Evolutionary conservation across 2,888 invertebrate genomes (phyloP).

Genomic region (Himalopsyche kuldschensis): DNA sequence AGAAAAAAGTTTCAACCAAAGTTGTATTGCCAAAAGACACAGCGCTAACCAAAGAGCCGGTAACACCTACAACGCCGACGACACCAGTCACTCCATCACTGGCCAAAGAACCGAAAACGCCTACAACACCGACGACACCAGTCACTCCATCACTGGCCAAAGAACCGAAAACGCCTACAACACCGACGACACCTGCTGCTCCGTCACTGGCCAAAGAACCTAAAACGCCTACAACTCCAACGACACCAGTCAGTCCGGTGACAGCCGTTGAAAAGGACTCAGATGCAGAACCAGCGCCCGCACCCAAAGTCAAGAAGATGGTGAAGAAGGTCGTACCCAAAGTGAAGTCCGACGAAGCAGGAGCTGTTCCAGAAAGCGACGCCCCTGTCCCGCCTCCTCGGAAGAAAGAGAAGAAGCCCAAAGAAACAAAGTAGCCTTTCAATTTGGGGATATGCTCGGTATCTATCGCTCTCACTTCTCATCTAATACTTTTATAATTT

Average conservation of each 20-base stretch:
- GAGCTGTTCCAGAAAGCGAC: conserved; percentile 22
- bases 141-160: too few species aligned
- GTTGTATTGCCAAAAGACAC: not conserved
- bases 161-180: not conserved
- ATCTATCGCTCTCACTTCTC: not conserved
- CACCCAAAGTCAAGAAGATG: conserved; percentile 56
- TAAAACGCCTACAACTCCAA: conserved; percentile 11
- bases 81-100: too few species aligned
- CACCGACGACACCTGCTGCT: conserved; percentile 28
- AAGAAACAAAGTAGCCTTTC: conserved; percentile 47
- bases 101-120: too few species aligned
- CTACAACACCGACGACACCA: too few species aligned
- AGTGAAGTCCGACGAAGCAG: conserved; percentile 43
- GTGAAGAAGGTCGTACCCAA: conserved; percentile 54
- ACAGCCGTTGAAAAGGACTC: not conserved
- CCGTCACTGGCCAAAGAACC: not conserved
- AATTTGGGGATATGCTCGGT: not conserved
- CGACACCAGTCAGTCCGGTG: not conserved
- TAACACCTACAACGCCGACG: conserved; percentile 33
- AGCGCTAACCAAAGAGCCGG: conserved; percentile 13
- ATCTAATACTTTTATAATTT: not conserved
- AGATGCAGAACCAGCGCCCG: conserved; percentile 8
- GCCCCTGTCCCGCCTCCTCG: conserved; percentile 59
- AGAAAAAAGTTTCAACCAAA: conserved; percentile 2
- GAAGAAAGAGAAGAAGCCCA: conserved; percentile 60